Base-by-base conservation (phyloP, 2,888 invertebrate species). In the Halictus ligatus region DNA sequence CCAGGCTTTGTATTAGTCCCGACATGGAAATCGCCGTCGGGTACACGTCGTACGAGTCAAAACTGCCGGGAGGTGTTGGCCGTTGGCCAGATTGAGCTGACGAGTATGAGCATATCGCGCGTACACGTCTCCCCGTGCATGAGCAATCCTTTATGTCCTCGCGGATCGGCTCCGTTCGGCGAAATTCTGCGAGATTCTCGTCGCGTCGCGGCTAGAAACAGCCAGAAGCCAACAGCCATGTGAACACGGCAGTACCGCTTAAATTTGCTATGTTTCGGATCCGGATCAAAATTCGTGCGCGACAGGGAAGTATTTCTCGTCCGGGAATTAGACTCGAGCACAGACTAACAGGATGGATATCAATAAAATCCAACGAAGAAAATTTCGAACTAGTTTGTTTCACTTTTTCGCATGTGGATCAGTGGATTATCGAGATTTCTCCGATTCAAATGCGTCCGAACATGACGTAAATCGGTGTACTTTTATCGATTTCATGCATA, bases 31-130 rank as follows among this genome's bases (percentile, higher is more conserved):
- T 87, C 82, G 87, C 81, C 82, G 73, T 67, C 76, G 72, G 80
- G 79, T 50, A 58, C 64, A 76, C 81, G 83, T 81, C 84, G 85
- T 72, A 72, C 85, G 83, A 80, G 83, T 85, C 75, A 90, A 88
- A 91, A 87, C 86, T 89, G 90, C 85, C 88, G 78, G 85, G 85
- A 89, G 92, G 90, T 88, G 83, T 92, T 93, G 93, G 92, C 92
- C 88, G 88, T 69, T 84, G 91, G 93, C 93, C 93, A 93, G 90
- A 90, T 88, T 71, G 81, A 78, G 86, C 89, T 92, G 91, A 92
- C 92, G 90, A 89, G 89, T 40, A 46, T 75, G 76, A 84, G 86
- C 88, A 84, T 86, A 87, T 80, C 77, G 75, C 81, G 78, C 84
- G 88, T 83, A 80, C 80, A 81, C 79, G 78, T 89, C 80, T 87